Base-by-base conservation (phyloP, 1,140 invertebrate species). In the Colletes gigas region DNA sequence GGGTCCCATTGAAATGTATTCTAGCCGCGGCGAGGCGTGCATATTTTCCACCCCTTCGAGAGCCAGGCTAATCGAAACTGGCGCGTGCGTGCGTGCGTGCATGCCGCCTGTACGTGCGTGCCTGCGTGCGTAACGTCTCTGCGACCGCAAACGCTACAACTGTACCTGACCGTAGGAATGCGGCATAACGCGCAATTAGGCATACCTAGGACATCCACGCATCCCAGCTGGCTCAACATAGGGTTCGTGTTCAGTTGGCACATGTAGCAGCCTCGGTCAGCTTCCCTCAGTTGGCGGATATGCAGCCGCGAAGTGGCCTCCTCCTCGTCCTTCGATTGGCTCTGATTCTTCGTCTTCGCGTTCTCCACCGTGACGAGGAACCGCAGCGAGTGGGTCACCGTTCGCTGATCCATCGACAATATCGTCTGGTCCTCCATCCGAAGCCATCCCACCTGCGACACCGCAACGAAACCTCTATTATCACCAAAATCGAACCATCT, bases 171-270 rank as follows among this genome's bases (percentile, higher is more conserved):
- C 83, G 59, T 72, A 83, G 89, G 89, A 91, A 91, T 89, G 86
- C 77, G 89, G 72, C 57, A 78, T 88, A 86, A 90, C 85, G 89
- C 85, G 90, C 88, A 91, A 87, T 88, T 89, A 89, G 83, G 79
- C 86, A 94, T 92, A 98, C 97, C 97, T 91, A 97, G 95, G 21
- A 98, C 97, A 92, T 98, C 97, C 65, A 98, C 95, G 92, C 97
- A 98, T 57, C 97, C 98, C 59, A 97, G 94, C 91, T 97, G 96
- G 88, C 96, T 98, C 91, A 97, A 97, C 97, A 98, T 98, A 39
- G 96, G 95, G 76, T 95, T 96, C 8, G 97, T 98, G 92, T 98
- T 98, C 83, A 98, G 96, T 92, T 97, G 97, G 89, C 97, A 97
- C 96, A 97, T 97, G 90, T 97, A 97, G 89, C 96, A 97, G 47